phyloP scores from a whole-genome alignment of 1,140 invertebrate species.

The Sarcophaga bullata region DNA sequence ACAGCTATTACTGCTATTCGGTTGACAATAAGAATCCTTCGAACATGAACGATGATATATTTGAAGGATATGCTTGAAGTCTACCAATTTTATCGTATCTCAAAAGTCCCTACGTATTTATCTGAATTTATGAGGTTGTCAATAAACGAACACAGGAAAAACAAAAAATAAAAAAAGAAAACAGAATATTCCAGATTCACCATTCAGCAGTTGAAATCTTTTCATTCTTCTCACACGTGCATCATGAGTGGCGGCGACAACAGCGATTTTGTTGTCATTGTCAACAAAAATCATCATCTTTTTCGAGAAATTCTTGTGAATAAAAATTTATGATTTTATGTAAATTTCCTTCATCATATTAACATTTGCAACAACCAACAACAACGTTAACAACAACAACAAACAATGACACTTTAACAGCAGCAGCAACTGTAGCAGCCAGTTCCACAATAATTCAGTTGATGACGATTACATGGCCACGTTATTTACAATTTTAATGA shows the following conservation, averaged over 20 bases:
- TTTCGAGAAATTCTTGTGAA: conserved; percentile 12
- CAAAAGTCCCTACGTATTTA: neutral
- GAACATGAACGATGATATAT: no score
- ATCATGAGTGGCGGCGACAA: conserved; percentile 3
- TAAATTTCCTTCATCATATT: conserved; percentile 19
- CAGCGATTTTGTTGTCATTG: conserved; percentile 14
- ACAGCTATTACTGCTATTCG: no score
- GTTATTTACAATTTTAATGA: conserved; percentile 24
- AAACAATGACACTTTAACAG: no score
- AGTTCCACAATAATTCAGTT: no score
- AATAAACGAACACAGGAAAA: neutral
- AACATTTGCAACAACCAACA: neutral
- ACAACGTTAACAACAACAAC: no score
- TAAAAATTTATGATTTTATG: conserved; percentile 39
- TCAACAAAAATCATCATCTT: neutral
- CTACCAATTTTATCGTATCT: neutral
- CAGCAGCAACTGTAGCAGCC: neutral
- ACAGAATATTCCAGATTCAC: neutral
- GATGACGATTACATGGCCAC: neutral
- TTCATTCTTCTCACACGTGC: conserved; percentile 23
- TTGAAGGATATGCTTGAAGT: no score
- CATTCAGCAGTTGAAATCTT: neutral
- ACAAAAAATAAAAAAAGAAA: neutral
- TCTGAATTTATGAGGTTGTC: conserved; percentile 35
- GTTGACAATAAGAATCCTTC: no score